A percentile compares a stretch with the other conserved stretches of the same genome.
phyloP scores from a whole-genome alignment of 2,888 invertebrate species.

The Leucozona laternaria region DNA sequence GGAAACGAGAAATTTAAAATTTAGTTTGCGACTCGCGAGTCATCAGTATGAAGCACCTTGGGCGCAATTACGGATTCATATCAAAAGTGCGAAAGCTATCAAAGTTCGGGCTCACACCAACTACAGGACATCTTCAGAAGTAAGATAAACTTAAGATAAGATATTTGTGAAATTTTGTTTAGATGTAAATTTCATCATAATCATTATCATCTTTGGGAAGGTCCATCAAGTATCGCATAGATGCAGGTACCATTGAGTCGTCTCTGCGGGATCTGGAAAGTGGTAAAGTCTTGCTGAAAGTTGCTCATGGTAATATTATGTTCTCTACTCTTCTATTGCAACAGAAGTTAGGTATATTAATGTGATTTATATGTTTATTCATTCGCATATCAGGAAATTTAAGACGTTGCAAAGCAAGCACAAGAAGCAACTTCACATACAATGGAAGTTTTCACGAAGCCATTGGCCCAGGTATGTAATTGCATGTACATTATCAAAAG shows the following conservation, averaged over 20 bases:
- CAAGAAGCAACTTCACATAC: constrained; percentile 77
- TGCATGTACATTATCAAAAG: constrained; percentile 28
- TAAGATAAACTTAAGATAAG: background rate
- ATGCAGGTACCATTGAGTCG: constrained; percentile 39
- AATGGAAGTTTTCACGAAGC: constrained; percentile 81
- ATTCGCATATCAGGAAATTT: constrained; percentile 74
- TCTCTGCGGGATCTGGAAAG: constrained; percentile 59
- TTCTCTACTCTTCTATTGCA: background rate
- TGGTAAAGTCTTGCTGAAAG: constrained; percentile 23
- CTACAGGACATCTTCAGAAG: constrained; percentile 59
- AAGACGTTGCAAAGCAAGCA: constrained; percentile 77
- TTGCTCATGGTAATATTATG: constrained; percentile 27
- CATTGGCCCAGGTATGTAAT: constrained; percentile 80
- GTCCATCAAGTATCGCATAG: constrained; percentile 55
- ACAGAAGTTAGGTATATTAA: background rate
- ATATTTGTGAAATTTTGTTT: background rate
- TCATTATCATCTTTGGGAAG: constrained; percentile 25
- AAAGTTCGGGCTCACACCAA: constrained; percentile 37
- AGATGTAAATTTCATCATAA: constrained; percentile 6
- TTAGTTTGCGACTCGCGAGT: constrained; percentile 28
- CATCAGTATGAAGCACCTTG: constrained; percentile 48
- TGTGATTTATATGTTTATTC: constrained; percentile 10
- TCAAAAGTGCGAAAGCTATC: constrained; percentile 62
- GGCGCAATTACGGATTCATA: constrained; percentile 54
- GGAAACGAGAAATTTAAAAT: constrained; percentile 41